phyloP scores from a whole-genome alignment of 2,888 invertebrate genomes.

The Euzetes globulus region DNA sequence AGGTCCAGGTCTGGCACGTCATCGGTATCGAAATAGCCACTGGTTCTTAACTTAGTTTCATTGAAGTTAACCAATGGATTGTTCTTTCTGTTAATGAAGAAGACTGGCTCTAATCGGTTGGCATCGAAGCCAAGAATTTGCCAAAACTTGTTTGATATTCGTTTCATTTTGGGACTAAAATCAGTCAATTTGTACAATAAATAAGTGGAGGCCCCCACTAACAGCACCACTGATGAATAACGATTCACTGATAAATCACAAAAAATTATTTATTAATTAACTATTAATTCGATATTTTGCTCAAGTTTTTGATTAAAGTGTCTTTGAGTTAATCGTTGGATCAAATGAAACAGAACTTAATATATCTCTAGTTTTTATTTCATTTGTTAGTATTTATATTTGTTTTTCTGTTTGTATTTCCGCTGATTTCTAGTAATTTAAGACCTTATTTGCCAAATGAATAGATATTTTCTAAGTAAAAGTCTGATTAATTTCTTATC shows the following conservation, averaged over 20 bases:
- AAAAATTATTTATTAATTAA: background rate
- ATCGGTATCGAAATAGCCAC: background rate
- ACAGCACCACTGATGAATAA: background rate
- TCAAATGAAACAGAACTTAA: too few species aligned
- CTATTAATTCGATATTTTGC: background rate
- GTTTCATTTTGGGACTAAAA: slow-evolving; percentile 1
- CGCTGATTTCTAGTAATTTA: background rate
- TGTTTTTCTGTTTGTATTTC: background rate
- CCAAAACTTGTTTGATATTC: slow-evolving; percentile 9
- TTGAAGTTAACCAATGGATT: background rate
- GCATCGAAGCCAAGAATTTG: background rate
- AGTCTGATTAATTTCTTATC: background rate
- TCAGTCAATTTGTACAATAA: slow-evolving; percentile 26
- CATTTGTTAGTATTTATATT: background rate
- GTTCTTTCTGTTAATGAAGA: background rate
- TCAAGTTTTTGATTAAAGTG: too few species aligned
- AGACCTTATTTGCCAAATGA: background rate
- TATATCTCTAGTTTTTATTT: background rate
- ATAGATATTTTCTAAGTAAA: background rate
- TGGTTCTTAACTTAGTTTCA: background rate
- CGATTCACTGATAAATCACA: slow-evolving; percentile 27
- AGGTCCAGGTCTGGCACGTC: slow-evolving; percentile 13
- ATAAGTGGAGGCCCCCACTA: slow-evolving; percentile 20
- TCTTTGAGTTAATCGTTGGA: too few species aligned
- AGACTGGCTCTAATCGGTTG: background rate